Evolutionary conservation across 2,888 invertebrate genomes (phyloP).

Genomic region (Orthonevra nobilis): DNA sequence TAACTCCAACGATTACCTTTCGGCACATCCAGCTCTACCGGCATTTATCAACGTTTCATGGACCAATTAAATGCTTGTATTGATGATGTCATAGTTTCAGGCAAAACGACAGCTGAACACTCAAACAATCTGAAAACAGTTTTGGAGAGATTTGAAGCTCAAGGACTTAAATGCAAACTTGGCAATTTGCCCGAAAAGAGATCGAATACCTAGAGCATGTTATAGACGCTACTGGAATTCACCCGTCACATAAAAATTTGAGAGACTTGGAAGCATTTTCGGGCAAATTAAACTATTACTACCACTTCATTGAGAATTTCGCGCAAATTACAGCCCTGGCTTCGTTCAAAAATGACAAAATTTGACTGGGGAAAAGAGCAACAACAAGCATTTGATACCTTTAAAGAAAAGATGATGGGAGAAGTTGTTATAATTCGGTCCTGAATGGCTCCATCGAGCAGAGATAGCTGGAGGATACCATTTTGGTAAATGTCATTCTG

Average conservation of each 20-base stretch:
- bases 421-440: no score
- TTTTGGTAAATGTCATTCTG: no score
- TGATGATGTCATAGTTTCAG: no score
- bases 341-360: not conserved
- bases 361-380: slow-evolving; percentile 71
- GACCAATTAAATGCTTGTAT: not conserved
- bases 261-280: no score
- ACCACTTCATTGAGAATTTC: no score
- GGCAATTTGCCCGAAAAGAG: not conserved
- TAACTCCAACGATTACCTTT: not conserved
- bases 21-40: slow-evolving; percentile 18
- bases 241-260: no score
- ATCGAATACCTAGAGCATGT: slow-evolving; percentile 1
- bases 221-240: no score
- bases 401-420: no score
- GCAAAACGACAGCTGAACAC: no score
- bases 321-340: slow-evolving; percentile 27
- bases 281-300: no score
- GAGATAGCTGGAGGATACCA: no score
- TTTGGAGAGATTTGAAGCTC: slow-evolving; percentile 3
- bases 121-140: not conserved
- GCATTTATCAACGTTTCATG: slow-evolving; percentile 6
- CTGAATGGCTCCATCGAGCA: no score
- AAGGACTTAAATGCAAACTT: not conserved
- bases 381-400: slow-evolving; percentile 68